phyloP scores from a whole-genome alignment of 2,888 invertebrate species.

The Cremastobaeus sp. region DNA sequence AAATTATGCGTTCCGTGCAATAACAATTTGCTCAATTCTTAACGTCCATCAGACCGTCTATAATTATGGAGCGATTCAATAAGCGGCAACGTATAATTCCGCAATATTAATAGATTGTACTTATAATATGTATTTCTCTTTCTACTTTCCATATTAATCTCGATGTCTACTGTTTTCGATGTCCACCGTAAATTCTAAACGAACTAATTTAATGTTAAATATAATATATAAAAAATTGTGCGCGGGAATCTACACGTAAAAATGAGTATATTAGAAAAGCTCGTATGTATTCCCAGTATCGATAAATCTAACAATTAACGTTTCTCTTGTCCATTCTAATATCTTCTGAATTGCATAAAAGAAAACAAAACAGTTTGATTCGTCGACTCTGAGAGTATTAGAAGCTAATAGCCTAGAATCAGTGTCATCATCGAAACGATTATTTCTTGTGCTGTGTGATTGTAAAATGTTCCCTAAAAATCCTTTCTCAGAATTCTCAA shows the following conservation, averaged over 20 bases:
- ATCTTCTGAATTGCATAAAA: too few species aligned
- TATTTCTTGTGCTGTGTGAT: constrained; percentile 65
- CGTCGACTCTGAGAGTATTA: too few species aligned
- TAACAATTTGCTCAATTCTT: constrained; percentile 77
- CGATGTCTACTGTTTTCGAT: constrained; percentile 71
- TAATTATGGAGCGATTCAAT: constrained; percentile 74
- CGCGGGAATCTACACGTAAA: not conserved
- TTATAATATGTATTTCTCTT: constrained; percentile 63
- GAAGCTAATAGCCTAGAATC: constrained; percentile 38
- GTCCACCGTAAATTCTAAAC: constrained; percentile 63
- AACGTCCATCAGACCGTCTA: constrained; percentile 76
- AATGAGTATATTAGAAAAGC: too few species aligned
- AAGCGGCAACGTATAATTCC: constrained; percentile 54
- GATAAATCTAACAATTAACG: too few species aligned
- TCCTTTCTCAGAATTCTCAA: too few species aligned
- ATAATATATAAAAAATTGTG: constrained; percentile 4
- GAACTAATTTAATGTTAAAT: constrained; percentile 5
- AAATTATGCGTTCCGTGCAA: constrained; percentile 75
- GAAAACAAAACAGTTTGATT: too few species aligned
- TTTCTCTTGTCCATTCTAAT: too few species aligned
- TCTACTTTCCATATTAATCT: constrained; percentile 70
- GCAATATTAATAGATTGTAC: constrained; percentile 40
- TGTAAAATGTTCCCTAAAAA: constrained; percentile 68
- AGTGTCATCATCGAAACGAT: constrained; percentile 39
- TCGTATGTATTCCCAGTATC: too few species aligned